Evolutionary conservation across 2,888 invertebrate species (phyloP).

Genomic region (Oxycera nigricornis): DNA sequence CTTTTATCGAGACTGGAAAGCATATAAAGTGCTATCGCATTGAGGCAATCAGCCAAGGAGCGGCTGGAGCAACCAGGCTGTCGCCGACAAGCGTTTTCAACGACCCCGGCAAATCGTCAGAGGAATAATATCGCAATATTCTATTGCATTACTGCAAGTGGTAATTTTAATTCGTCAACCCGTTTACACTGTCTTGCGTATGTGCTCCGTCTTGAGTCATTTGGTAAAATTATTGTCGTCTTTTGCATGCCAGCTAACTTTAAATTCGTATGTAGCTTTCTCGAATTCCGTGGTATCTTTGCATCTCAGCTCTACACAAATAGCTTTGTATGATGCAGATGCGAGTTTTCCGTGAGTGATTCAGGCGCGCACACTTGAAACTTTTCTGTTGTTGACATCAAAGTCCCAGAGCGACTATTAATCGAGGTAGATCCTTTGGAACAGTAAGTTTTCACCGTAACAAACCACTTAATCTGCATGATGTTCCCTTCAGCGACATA

Average conservation of each 20-base stretch:
- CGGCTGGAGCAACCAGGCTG: neutral
- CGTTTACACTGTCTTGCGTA: neutral
- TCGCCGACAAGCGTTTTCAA: neutral
- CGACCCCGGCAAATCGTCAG: neutral
- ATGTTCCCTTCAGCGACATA: slow-evolving; percentile 10
- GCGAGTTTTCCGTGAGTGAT: neutral
- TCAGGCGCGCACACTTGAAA: slow-evolving; percentile 6
- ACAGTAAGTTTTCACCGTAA: neutral
- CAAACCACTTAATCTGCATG: slow-evolving; percentile 19
- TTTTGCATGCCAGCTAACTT: slow-evolving; percentile 1
- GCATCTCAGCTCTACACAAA: no score
- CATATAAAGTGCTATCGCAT: neutral
- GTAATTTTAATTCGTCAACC: slow-evolving; percentile 21
- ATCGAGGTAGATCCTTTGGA: slow-evolving; percentile 12
- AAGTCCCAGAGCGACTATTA: slow-evolving; percentile 41
- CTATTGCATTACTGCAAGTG: slow-evolving; percentile 2
- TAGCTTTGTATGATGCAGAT: slow-evolving; percentile 28
- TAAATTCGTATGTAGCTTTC: slow-evolving; percentile 35
- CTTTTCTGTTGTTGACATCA: slow-evolving; percentile 34
- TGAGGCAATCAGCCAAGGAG: neutral
- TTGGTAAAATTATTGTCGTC: neutral
- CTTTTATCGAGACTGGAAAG: slow-evolving; percentile 1
- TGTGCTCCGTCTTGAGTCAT: neutral
- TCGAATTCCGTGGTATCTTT: no score
- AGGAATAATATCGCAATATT: neutral